Conservation (phyloP, 1,140 invertebrate species). For the Marisa cornuarietis region DNA sequence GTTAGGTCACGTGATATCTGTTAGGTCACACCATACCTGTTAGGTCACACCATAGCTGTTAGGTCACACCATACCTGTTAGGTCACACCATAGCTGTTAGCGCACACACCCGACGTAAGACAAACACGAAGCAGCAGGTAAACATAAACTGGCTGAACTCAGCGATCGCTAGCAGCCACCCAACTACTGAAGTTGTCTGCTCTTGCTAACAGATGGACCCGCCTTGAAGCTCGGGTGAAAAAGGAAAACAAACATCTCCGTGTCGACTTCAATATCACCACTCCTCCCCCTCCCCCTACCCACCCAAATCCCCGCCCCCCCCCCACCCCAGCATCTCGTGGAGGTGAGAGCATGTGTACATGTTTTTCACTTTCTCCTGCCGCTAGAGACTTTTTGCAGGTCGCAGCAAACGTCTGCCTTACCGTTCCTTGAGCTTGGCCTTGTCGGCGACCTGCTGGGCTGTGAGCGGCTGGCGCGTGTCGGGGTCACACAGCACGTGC, state of each 20-base stretch:
- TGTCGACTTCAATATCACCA: not conserved
- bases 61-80: too few relatives aligned
- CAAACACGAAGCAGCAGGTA: too few relatives aligned
- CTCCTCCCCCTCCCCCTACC: not conserved
- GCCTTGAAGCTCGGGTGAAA: not conserved
- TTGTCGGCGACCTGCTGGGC: slow-evolving; percentile 1
- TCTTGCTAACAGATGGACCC: not conserved
- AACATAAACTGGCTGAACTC: too few relatives aligned
- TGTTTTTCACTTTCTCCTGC: not conserved
- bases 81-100: too few relatives aligned
- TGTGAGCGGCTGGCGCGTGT: not conserved
- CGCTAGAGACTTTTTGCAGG: not conserved
- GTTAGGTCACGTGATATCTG: too few relatives aligned
- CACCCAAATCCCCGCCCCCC: not conserved
- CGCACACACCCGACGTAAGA: too few relatives aligned
- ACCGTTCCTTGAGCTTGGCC: not conserved
- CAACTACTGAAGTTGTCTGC: too few relatives aligned
- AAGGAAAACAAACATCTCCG: not conserved
- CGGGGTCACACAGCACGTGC: slow-evolving; percentile 3
- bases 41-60: too few relatives aligned
- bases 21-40: too few relatives aligned
- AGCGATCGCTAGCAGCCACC: too few relatives aligned
- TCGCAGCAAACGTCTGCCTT: not conserved
- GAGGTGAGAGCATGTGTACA: not conserved
- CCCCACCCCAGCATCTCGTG: too few relatives aligned